Evolutionary conservation across 2,113 vertebrate species (phyloP).

Genomic region (Phylloscopus trochilus): DNA sequence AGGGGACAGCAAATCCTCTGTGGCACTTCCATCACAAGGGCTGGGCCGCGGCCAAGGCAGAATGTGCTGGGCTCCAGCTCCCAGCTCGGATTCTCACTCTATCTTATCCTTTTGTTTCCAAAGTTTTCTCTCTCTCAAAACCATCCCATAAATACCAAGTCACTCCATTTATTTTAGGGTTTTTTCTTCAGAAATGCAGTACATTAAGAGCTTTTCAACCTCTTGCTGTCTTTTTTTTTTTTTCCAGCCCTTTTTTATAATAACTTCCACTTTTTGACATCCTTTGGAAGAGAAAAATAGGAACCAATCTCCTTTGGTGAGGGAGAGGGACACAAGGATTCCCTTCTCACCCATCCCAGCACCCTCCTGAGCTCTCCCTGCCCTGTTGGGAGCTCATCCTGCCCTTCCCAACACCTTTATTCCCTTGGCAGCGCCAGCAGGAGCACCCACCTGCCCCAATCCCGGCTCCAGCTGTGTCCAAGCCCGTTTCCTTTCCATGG

Average conservation of each 20-base stretch:
- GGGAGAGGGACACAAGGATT: too few species aligned
- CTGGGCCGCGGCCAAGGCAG: not conserved
- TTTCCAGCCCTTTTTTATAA: not conserved
- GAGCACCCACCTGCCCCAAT: not conserved
- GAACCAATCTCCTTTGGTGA: not conserved
- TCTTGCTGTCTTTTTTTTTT: not conserved
- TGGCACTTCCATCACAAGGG: not conserved
- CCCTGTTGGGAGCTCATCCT: not conserved
- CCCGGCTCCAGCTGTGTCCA: not conserved
- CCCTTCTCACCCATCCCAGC: not conserved
- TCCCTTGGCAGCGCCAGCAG: not conserved
- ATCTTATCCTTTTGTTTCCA: not conserved
- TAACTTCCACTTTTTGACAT: not conserved
- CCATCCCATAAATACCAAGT: not conserved
- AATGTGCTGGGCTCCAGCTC: not conserved
- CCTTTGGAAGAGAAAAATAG: not conserved
- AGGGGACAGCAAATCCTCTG: not conserved
- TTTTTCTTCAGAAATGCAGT: not conserved
- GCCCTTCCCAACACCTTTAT: not conserved
- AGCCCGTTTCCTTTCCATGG: accelerated
- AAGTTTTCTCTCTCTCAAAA: not conserved
- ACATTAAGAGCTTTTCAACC: not conserved
- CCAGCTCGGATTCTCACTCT: not conserved
- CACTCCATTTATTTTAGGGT: not conserved
- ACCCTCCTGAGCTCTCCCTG: accelerated